These are phyloP conservation scores for Pitta sordida DNA, from an alignment of 2,113 vertebrate species.

Conservation along the genomic window DNA sequence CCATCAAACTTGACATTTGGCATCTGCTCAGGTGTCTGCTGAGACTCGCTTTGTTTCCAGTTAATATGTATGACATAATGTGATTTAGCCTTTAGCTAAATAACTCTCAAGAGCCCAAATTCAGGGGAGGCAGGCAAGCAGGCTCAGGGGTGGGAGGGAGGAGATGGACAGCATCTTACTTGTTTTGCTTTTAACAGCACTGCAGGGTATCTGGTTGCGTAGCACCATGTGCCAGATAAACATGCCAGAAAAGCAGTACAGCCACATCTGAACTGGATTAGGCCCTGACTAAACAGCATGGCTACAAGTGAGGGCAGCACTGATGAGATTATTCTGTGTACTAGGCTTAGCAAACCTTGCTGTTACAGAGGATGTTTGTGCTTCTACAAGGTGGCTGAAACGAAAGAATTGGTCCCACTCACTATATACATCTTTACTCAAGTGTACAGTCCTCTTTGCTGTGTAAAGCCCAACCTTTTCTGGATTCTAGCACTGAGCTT, in stretches of 20 bases:
- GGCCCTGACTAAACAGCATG: not conserved
- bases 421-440: not conserved
- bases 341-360: not conserved
- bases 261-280: not conserved
- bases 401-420: not conserved
- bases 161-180: not conserved
- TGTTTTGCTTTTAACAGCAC: not conserved
- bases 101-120: not conserved
- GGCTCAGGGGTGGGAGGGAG: not conserved
- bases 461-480: not conserved
- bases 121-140: not conserved
- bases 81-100: not conserved
- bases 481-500: not conserved
- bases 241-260: not conserved
- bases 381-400: not conserved
- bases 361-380: not conserved
- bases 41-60: slow-evolving; percentile 20
- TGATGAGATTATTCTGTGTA: not conserved
- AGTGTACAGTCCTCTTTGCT: not conserved
- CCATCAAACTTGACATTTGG: slow-evolving; percentile 45
- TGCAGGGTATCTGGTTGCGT: not conserved
- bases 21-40: slow-evolving; percentile 40
- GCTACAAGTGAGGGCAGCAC: not conserved
- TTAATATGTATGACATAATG: not conserved
- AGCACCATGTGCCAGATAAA: not conserved